Conservation (phyloP, 2,113 vertebrate genomes). For the Pelusios castaneus region DNA sequence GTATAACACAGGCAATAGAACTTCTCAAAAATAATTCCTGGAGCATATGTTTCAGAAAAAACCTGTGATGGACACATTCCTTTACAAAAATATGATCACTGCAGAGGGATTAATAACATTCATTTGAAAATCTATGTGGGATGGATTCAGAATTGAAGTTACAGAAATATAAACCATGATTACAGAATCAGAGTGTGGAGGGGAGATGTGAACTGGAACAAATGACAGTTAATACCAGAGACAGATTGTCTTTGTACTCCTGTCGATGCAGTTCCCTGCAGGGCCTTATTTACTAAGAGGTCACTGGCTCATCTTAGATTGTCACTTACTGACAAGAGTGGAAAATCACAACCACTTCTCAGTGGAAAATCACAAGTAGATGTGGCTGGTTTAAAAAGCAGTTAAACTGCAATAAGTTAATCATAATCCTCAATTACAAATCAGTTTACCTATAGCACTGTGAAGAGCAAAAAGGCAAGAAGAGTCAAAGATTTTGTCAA, state of each 20-base stretch:
- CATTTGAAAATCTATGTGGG: not conserved
- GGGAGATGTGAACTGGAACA: not conserved
- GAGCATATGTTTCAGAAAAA: not conserved
- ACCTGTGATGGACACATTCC: not conserved
- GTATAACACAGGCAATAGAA: not conserved
- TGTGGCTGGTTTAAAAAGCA: not conserved
- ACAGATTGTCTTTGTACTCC: not conserved
- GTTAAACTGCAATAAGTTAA: not conserved
- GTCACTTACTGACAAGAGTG: not conserved
- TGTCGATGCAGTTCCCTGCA: not conserved
- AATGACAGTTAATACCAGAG: not conserved
- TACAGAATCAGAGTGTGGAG: not conserved
- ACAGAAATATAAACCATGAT: not conserved
- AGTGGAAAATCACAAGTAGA: not conserved
- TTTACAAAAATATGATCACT: not conserved
- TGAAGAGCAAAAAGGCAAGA: slow-evolving; percentile 10
- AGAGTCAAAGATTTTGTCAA: too few relatives aligned
- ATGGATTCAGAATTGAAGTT: not conserved
- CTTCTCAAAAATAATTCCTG: not conserved
- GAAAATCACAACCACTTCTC: not conserved
- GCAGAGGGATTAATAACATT: not conserved
- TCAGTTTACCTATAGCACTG: not conserved
- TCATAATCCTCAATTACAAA: not conserved
- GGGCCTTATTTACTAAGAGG: slow-evolving; percentile 10
- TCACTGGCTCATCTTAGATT: not conserved